A percentile compares a stretch with the other conserved stretches of the same genome.
These are phyloP conservation scores for Leptarthrus brevirostris DNA, from an alignment of 2,888 invertebrate species.

Conservation along the genomic window DNA sequence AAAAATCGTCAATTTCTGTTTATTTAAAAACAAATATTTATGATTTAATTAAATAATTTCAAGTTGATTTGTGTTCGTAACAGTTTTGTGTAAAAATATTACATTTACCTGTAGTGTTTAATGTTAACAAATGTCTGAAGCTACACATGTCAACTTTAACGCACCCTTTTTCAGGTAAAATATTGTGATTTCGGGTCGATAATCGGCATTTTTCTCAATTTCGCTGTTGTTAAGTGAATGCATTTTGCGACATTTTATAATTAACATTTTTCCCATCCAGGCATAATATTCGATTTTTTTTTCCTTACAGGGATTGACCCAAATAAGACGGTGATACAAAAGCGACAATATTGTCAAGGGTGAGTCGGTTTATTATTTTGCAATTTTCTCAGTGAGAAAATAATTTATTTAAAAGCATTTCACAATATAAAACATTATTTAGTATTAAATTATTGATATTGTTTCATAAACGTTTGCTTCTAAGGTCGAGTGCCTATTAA, in stretches of 20 bases:
- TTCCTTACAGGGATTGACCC: slow-evolving; percentile 57
- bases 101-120: not conserved
- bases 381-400: too few relatives aligned
- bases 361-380: slow-evolving; percentile 50
- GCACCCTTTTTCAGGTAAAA: slow-evolving; percentile 58
- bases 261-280: too few relatives aligned
- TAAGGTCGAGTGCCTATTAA: too few relatives aligned
- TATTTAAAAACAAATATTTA: not conserved
- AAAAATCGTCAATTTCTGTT: slow-evolving; percentile 11
- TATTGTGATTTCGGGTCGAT: slow-evolving; percentile 21
- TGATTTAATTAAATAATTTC: not conserved
- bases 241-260: too few relatives aligned
- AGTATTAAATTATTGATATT: too few relatives aligned
- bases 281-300: too few relatives aligned
- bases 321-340: slow-evolving; percentile 57
- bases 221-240: too few relatives aligned
- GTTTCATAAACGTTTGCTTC: too few relatives aligned
- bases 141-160: slow-evolving; percentile 58
- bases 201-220: not conserved
- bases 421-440: too few relatives aligned
- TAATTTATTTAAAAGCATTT: too few relatives aligned
- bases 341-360: slow-evolving; percentile 56
- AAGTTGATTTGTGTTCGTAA: not conserved
- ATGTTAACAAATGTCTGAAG: slow-evolving; percentile 55
- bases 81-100: not conserved